Evolutionary conservation across 2,888 invertebrate genomes (phyloP).

Genomic region (Strigamia transsilvanica): DNA sequence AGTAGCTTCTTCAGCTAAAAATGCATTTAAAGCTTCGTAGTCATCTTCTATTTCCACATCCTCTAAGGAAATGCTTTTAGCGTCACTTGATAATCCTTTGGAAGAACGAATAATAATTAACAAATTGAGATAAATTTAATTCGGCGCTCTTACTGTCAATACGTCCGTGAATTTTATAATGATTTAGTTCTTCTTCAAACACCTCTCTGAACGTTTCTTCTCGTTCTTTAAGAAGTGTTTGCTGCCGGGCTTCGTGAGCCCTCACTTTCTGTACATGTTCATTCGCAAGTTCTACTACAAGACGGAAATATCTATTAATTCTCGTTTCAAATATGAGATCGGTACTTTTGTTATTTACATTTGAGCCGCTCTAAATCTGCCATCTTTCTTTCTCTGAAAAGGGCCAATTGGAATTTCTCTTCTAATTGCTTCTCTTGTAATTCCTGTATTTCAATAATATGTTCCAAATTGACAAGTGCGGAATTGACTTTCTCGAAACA

Average conservation of each 20-base stretch:
- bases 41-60: conserved; percentile 73
- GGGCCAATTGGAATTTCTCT: conserved; percentile 75
- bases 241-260: conserved; percentile 69
- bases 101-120: not conserved
- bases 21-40: conserved; percentile 71
- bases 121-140: not conserved
- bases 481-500: conserved; percentile 73
- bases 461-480: conserved; percentile 73
- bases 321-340: not conserved
- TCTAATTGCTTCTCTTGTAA: conserved; percentile 76
- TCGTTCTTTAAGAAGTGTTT: conserved; percentile 71
- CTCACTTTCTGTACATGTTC: conserved; percentile 70
- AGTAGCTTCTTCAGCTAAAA: conserved; percentile 64
- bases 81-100: conserved; percentile 12
- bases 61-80: conserved; percentile 66
- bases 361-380: conserved; percentile 67
- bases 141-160: conserved; percentile 54
- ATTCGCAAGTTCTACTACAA: conserved; percentile 67
- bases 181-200: conserved; percentile 72
- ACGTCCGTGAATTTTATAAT: conserved; percentile 58
- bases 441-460: conserved; percentile 74
- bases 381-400: conserved; percentile 77
- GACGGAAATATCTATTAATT: not conserved
- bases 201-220: conserved; percentile 76
- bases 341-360: conserved; percentile 66